Conservation (phyloP, 2,113 vertebrate genomes). For the Lates calcarifer region DNA sequence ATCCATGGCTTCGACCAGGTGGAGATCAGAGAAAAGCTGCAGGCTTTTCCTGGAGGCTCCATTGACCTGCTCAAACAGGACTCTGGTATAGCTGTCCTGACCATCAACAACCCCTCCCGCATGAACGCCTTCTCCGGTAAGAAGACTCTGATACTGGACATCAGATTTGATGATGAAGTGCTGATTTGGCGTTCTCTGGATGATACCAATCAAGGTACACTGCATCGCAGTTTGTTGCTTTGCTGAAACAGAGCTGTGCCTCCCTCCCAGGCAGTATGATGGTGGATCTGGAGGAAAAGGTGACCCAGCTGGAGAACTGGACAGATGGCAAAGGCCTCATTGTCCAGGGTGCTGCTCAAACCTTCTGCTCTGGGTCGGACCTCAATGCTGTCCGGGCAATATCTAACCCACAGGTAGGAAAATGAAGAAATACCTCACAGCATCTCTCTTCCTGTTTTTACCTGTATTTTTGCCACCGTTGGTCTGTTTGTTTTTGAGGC, state of each 20-base stretch:
- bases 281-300: conserved; percentile 90
- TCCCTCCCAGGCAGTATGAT: conserved; percentile 92
- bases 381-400: conserved; percentile 90
- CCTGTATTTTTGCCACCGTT: background rate
- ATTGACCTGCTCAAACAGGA: conserved; percentile 89
- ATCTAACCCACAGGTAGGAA: conserved; percentile 87
- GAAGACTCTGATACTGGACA: background rate
- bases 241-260: background rate
- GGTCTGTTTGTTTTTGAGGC: background rate
- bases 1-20: conserved; percentile 84
- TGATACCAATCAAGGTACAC: background rate
- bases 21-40: conserved; percentile 86
- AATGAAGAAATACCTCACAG: background rate
- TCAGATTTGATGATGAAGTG: background rate
- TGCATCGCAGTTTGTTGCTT: background rate
- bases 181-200: background rate
- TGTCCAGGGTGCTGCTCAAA: conserved; percentile 89
- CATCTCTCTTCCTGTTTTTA: background rate
- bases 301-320: conserved; percentile 93
- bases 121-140: conserved; percentile 98
- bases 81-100: conserved; percentile 90
- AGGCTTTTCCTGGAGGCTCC: conserved; percentile 89
- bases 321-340: conserved; percentile 94
- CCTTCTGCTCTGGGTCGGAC: conserved; percentile 96
- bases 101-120: conserved; percentile 90